Percentiles rank a stretch among this genome's conserved stretches.
Conservation (phyloP, 2,113 vertebrate species). For the Redunca redunca region DNA sequence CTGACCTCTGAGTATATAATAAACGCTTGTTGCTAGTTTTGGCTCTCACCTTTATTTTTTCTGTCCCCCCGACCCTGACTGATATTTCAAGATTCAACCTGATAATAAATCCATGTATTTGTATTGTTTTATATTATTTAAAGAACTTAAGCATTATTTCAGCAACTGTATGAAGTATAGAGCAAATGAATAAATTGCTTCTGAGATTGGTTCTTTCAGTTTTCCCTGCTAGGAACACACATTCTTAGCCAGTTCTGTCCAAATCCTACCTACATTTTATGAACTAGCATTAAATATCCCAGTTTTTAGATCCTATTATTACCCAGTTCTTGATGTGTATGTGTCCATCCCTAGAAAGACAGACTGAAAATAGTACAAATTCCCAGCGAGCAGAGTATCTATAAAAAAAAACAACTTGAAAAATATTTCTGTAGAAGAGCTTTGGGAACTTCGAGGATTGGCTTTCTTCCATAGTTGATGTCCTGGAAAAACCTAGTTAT, state of each 20-base stretch:
- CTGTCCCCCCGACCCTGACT: neutral
- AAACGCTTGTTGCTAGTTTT: neutral
- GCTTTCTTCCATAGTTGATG: neutral
- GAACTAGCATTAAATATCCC: neutral
- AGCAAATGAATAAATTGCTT: neutral
- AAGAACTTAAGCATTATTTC: constrained; percentile 21
- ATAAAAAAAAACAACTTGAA: neutral
- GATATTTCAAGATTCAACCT: neutral
- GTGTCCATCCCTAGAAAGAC: neutral
- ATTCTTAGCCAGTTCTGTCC: neutral
- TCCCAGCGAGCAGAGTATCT: neutral
- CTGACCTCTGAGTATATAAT: constrained; percentile 1
- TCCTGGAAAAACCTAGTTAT: neutral
- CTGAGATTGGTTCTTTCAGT: neutral
- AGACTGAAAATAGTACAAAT: neutral
- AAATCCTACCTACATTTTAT: neutral
- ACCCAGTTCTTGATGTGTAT: neutral
- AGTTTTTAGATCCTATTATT: constrained; percentile 23
- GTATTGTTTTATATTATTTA: neutral
- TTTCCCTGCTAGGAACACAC: neutral
- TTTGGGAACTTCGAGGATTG: neutral
- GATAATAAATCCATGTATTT: neutral
- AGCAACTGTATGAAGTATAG: neutral
- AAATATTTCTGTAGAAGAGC: constrained; percentile 5
- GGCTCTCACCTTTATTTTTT: neutral